A percentile compares a stretch with the other conserved stretches of the same genome.
Evolutionary conservation across 2,113 vertebrate genomes (phyloP).

Genomic region (Cyanoderma ruficeps): DNA sequence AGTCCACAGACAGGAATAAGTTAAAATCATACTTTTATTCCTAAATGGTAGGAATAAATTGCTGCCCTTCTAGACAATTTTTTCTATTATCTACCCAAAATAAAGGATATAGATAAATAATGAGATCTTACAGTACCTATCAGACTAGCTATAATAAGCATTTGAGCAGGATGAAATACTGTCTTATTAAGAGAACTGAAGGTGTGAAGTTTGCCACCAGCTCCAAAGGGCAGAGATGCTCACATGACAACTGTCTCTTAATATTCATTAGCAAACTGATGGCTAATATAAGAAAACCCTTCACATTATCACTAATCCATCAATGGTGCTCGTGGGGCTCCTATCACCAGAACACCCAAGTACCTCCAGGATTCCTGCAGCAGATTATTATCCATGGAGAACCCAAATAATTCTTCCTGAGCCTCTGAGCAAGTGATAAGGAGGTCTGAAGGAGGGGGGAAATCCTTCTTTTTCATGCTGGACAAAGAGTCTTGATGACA

Average conservation of each 20-base stretch:
- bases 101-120: constrained; percentile 26
- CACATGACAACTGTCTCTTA: constrained; percentile 39
- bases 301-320: constrained; percentile 9
- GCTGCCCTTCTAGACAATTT: constrained; percentile 1
- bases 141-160: constrained; percentile 39
- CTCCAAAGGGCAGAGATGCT: constrained; percentile 33
- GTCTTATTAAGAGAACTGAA: constrained; percentile 43
- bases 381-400: background rate
- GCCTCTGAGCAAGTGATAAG: background rate
- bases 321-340: background rate
- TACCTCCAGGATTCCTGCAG: background rate
- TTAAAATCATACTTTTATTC: background rate
- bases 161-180: constrained; percentile 23
- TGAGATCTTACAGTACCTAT: background rate
- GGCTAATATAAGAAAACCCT: background rate
- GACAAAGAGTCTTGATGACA: background rate
- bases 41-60: constrained; percentile 6
- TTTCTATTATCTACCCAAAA: constrained; percentile 38
- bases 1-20: background rate
- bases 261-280: constrained; percentile 27
- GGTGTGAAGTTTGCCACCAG: constrained; percentile 56
- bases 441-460: background rate
- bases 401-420: background rate
- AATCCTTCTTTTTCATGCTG: background rate
- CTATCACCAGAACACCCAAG: background rate